These are phyloP conservation scores for Forbesichthys agassizii DNA, from an alignment of 2,113 vertebrate genomes.

Conservation along the genomic window DNA sequence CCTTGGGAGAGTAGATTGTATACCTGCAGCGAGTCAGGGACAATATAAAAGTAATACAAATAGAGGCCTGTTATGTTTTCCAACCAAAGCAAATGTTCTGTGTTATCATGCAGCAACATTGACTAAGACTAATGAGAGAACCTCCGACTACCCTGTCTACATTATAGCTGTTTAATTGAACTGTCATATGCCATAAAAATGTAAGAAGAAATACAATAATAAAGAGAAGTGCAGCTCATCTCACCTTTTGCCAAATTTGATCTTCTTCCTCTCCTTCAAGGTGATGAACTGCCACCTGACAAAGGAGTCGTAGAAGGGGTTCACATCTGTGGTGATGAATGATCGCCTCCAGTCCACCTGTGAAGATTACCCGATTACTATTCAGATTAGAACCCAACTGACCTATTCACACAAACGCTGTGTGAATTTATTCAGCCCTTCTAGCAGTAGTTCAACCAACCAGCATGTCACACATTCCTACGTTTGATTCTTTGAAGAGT, in stretches of 20 bases:
- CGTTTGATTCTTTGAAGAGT: no score
- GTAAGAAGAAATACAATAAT: not conserved
- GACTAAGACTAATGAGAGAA: no score
- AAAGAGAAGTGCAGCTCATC: constrained; percentile 1
- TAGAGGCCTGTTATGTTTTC: not conserved
- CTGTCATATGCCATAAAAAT: not conserved
- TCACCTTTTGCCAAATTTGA: constrained; percentile 97
- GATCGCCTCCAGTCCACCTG: constrained; percentile 97
- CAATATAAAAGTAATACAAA: not conserved
- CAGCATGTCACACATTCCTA: no score
- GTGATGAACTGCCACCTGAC: constrained; percentile 94
- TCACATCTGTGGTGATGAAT: constrained; percentile 94
- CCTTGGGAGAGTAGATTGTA: constrained; percentile 96
- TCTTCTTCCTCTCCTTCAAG: constrained; percentile 90
- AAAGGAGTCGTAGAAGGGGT: constrained; percentile 97
- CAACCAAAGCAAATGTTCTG: no score
- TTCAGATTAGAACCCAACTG: constrained; percentile 1
- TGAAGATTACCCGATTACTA: constrained; percentile 7
- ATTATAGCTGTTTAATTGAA: no score
- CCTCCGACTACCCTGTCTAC: no score
- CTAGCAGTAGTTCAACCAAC: no score
- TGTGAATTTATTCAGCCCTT: no score
- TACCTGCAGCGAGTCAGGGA: constrained; percentile 76
- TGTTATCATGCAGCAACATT: no score
- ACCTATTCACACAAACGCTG: not conserved